Evolutionary conservation across 2,888 invertebrate species (phyloP).

Genomic region (Hirtodrosophila duncani): DNA sequence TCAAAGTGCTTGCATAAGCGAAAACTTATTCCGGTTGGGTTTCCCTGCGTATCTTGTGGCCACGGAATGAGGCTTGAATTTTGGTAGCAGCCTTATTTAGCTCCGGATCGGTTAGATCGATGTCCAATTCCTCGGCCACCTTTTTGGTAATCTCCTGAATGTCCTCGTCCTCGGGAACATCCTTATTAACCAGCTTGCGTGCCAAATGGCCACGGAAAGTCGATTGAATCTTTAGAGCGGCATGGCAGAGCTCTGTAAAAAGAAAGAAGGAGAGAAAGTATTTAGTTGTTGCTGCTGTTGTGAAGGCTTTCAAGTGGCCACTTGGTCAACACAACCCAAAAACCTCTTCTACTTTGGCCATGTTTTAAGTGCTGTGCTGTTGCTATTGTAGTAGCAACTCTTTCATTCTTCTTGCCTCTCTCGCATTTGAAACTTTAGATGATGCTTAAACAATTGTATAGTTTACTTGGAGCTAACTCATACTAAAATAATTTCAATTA

Average conservation of each 20-base stretch:
- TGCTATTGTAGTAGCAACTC: neutral
- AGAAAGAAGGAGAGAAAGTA: neutral
- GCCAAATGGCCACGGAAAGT: constrained; percentile 94
- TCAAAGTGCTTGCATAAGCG: constrained; percentile 21
- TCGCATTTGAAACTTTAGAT: constrained; percentile 39
- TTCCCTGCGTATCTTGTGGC: constrained; percentile 92
- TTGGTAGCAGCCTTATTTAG: constrained; percentile 93
- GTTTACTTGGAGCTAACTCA: too few species aligned
- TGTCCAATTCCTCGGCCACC: constrained; percentile 87
- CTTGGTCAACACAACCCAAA: constrained; percentile 11
- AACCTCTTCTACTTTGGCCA: constrained; percentile 13
- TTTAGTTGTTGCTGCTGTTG: constrained; percentile 2
- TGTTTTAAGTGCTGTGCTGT: constrained; percentile 16
- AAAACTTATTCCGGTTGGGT: constrained; percentile 61
- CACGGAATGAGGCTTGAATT: constrained; percentile 94
- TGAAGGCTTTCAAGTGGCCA: constrained; percentile 21
- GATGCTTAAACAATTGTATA: constrained; percentile 26
- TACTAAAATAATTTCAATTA: constrained; percentile 50
- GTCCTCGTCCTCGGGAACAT: constrained; percentile 79
- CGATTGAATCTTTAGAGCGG: constrained; percentile 94
- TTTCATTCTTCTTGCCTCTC: neutral
- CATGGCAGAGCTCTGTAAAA: constrained; percentile 83
- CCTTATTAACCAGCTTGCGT: constrained; percentile 83
- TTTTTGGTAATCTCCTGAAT: constrained; percentile 80
- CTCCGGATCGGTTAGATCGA: constrained; percentile 91